These are phyloP conservation scores for Aleiodes testaceus DNA, from an alignment of 2,888 invertebrate genomes.

Conservation along the genomic window DNA sequence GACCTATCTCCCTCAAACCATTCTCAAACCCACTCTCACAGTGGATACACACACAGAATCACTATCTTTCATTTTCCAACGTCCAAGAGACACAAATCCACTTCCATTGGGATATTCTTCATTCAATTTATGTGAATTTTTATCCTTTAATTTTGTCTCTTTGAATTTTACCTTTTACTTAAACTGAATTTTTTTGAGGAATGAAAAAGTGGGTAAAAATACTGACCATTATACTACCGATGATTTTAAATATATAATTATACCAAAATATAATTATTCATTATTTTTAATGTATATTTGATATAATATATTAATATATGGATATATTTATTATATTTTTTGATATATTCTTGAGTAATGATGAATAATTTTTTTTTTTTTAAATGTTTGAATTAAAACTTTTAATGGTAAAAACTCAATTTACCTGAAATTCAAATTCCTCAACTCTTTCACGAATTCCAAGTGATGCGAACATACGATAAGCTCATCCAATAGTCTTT, in stretches of 20 bases:
- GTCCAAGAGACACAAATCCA: slow-evolving; percentile 24
- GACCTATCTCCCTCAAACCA: slow-evolving; percentile 62
- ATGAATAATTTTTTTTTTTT: too few species aligned
- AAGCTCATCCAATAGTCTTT: slow-evolving; percentile 34
- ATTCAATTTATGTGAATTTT: slow-evolving; percentile 23
- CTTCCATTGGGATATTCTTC: slow-evolving; percentile 6
- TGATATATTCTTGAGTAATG: too few species aligned
- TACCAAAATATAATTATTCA: too few species aligned
- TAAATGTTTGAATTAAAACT: too few species aligned
- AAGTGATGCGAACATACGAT: slow-evolving; percentile 34
- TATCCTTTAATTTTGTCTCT: slow-evolving; percentile 22
- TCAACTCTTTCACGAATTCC: slow-evolving; percentile 31
- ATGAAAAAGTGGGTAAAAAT: too few species aligned
- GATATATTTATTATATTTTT: too few species aligned
- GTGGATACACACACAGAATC: not conserved
- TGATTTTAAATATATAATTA: too few species aligned
- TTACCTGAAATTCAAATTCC: not conserved
- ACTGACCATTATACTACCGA: not conserved
- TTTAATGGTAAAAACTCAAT: not conserved
- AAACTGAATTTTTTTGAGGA: not conserved
- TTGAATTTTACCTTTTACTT: not conserved
- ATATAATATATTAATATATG: too few species aligned
- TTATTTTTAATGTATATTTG: too few species aligned
- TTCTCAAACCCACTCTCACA: slow-evolving; percentile 47
- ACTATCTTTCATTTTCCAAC: slow-evolving; percentile 31